A percentile compares a stretch with the other conserved stretches of the same genome.
Evolutionary conservation across 1,140 invertebrate species (phyloP).

Genomic region (Trachymyrmex cornetzi): DNA sequence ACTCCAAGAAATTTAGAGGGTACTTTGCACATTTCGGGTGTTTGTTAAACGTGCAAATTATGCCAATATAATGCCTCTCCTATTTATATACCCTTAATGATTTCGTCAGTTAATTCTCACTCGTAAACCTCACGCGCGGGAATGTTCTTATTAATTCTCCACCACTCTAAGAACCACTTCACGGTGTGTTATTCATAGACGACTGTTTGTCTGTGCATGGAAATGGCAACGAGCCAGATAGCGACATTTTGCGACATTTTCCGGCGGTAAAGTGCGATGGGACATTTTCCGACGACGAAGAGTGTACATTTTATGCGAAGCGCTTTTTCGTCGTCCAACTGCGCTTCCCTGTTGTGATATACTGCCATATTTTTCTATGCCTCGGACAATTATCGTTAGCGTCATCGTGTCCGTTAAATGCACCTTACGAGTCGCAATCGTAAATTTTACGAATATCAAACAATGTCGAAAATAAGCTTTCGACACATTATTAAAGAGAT

Average conservation of each 20-base stretch:
- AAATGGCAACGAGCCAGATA: conserved; percentile 52
- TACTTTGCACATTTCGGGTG: neutral
- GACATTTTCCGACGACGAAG: conserved; percentile 40
- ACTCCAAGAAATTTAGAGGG: too few species aligned
- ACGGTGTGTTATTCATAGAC: conserved; percentile 17
- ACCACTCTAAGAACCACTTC: conserved; percentile 4
- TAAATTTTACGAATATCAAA: neutral
- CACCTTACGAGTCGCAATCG: neutral
- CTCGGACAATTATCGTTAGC: conserved; percentile 24
- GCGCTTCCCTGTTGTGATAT: conserved; percentile 15
- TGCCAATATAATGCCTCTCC: neutral
- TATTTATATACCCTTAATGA: neutral
- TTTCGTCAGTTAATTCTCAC: conserved; percentile 6
- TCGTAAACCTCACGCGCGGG: neutral
- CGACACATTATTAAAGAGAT: neutral
- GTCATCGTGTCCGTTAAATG: conserved; percentile 1
- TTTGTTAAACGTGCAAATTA: neutral
- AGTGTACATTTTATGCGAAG: conserved; percentile 35
- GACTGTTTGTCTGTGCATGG: conserved; percentile 39
- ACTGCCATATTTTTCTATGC: conserved; percentile 35
- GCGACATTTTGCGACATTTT: conserved; percentile 45
- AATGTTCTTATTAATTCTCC: conserved; percentile 34
- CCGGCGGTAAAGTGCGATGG: conserved; percentile 42
- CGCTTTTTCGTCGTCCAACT: conserved; percentile 39
- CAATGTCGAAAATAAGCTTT: neutral